phyloP scores from a whole-genome alignment of 2,797 vertebrate genomes.

The Fringilla coelebs region DNA sequence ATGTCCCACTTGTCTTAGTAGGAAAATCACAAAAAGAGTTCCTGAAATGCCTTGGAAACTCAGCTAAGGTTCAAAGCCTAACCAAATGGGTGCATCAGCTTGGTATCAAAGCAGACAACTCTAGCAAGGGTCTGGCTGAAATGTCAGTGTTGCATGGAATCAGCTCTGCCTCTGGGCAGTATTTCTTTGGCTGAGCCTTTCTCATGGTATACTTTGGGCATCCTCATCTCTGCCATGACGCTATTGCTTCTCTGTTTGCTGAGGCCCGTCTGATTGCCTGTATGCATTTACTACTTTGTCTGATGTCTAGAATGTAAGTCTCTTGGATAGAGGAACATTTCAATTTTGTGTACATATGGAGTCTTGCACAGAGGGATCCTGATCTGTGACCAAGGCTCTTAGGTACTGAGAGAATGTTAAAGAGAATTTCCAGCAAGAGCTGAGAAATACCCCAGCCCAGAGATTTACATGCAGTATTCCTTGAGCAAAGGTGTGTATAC shows the following conservation, averaged over 20 bases:
- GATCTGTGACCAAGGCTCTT: not conserved
- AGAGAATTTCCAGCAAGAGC: not conserved
- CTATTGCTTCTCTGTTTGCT: not conserved
- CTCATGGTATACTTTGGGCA: not conserved
- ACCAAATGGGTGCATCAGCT: not conserved
- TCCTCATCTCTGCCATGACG: not conserved
- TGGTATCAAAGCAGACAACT: not conserved
- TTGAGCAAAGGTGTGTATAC: not conserved
- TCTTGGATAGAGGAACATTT: not conserved
- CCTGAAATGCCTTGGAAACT: not conserved
- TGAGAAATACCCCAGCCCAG: not conserved
- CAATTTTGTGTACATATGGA: not conserved
- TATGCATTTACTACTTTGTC: not conserved
- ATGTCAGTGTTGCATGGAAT: not conserved
- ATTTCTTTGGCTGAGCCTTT: not conserved
- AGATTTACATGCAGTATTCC: not conserved
- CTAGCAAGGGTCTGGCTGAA: not conserved
- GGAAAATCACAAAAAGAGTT: not conserved
- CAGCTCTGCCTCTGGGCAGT: not conserved
- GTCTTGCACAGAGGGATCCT: not conserved
- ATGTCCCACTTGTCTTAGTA: not conserved
- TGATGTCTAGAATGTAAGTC: not conserved
- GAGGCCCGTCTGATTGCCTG: not conserved
- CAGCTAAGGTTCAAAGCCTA: not conserved
- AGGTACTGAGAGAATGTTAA: not conserved